Conservation (phyloP, 2,888 invertebrate genomes). For the Lasiommata megera region DNA sequence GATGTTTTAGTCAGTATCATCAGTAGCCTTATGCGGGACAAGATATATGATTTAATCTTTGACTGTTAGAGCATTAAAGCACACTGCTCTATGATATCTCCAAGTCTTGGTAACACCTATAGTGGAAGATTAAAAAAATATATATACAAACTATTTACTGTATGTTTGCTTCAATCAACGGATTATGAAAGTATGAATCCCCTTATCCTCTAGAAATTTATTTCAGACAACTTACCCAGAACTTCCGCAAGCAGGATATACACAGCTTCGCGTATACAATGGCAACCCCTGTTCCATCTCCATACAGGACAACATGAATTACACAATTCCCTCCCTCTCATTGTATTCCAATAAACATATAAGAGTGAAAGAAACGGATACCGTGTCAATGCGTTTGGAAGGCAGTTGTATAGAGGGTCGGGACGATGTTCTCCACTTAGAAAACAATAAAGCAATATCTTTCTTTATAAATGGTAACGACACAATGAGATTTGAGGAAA, state of each 20-base stretch:
- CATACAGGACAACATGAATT: conserved; percentile 70
- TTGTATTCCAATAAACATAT: conserved; percentile 49
- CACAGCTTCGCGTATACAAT: conserved; percentile 84
- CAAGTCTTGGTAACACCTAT: no score
- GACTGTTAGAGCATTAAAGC: no score
- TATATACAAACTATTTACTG: no score
- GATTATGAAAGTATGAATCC: no score
- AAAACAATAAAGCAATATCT: conserved; percentile 56
- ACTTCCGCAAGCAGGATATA: conserved; percentile 73
- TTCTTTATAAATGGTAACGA: conserved; percentile 50
- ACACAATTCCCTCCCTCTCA: conserved; percentile 52
- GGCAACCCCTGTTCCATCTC: conserved; percentile 67
- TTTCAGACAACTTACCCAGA: conserved; percentile 81
- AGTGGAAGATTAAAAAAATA: no score
- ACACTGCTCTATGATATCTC: no score
- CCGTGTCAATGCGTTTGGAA: conserved; percentile 42
- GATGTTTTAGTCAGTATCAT: no score
- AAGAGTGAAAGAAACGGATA: conserved; percentile 35
- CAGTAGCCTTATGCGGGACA: no score
- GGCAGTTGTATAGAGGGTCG: conserved; percentile 48
- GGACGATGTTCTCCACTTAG: conserved; percentile 44
- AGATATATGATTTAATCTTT: no score
- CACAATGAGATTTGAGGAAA: conserved; percentile 56
- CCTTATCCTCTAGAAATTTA: background rate
- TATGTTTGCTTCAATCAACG: no score